phyloP scores from a whole-genome alignment of 2,888 invertebrate genomes.

The Neria commutata region DNA sequence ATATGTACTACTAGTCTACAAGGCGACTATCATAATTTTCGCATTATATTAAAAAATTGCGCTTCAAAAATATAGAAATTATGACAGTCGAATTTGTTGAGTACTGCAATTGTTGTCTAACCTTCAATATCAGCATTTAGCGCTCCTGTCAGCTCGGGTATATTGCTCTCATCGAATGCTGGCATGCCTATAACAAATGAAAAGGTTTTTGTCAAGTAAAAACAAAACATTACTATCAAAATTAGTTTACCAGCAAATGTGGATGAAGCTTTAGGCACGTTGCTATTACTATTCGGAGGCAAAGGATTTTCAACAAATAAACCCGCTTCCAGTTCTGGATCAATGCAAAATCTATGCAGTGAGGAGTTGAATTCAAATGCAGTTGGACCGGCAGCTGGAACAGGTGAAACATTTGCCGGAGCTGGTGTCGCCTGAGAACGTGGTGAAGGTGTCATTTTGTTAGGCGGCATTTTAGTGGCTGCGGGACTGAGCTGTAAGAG shows the following conservation, averaged over 20 bases:
- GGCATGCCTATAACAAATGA: slow-evolving; percentile 39
- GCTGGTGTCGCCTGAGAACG: slow-evolving; percentile 12
- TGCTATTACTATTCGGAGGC: slow-evolving; percentile 14
- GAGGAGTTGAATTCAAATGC: slow-evolving; percentile 25
- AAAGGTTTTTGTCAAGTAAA: not conserved
- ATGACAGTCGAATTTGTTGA: no score
- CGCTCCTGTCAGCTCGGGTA: slow-evolving; percentile 44
- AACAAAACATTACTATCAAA: not conserved
- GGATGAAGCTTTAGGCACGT: slow-evolving; percentile 24
- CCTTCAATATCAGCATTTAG: slow-evolving; percentile 39
- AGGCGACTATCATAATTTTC: no score
- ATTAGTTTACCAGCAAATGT: slow-evolving; percentile 31
- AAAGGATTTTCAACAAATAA: slow-evolving; percentile 11
- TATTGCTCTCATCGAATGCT: slow-evolving; percentile 50
- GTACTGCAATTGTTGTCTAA: slow-evolving; percentile 28
- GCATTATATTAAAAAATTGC: no score
- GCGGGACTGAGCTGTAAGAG: slow-evolving; percentile 46
- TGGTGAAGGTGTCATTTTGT: not conserved
- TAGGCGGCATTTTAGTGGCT: slow-evolving; percentile 29
- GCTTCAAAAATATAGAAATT: no score
- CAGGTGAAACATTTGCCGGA: slow-evolving; percentile 6
- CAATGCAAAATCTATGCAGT: slow-evolving; percentile 27
- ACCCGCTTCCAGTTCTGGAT: slow-evolving; percentile 25
- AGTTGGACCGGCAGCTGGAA: slow-evolving; percentile 18
- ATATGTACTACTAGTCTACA: no score